phyloP scores from a whole-genome alignment of 2,797 vertebrate species.

The Pristis pectinata region DNA sequence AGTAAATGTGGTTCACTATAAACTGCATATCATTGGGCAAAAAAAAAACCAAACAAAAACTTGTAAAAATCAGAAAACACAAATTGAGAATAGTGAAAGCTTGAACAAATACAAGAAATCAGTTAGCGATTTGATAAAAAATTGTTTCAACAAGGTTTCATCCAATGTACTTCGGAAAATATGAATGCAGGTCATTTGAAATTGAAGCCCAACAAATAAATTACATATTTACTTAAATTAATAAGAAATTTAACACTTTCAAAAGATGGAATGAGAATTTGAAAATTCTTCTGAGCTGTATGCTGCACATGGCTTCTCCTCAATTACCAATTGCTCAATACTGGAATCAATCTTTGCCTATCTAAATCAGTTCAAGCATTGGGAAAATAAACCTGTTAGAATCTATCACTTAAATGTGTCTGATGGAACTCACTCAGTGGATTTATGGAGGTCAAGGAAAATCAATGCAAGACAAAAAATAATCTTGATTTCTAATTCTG shows the following conservation, averaged over 20 bases:
- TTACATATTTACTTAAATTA: background rate
- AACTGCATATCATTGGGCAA: background rate
- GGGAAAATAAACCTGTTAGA: background rate
- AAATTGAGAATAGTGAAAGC: background rate
- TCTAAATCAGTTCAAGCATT: background rate
- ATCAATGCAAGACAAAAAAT: background rate
- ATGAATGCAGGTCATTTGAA: background rate
- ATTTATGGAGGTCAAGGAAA: background rate
- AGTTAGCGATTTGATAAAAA: background rate
- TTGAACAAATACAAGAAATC: background rate
- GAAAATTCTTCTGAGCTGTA: background rate
- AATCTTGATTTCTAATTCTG: background rate
- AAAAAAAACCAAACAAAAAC: background rate
- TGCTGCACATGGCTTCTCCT: background rate
- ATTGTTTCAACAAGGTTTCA: background rate
- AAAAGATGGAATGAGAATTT: background rate
- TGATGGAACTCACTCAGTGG: background rate
- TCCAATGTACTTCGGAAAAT: background rate
- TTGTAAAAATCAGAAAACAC: background rate
- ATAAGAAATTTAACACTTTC: background rate
- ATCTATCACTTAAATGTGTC: background rate
- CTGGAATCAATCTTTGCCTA: background rate
- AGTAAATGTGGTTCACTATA: background rate
- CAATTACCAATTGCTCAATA: background rate
- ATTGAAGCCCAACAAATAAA: background rate